Percentiles rank a stretch among this genome's conserved stretches.
These are phyloP conservation scores for Andrena marginata DNA, from an alignment of 2,888 invertebrate genomes.

Conservation along the genomic window DNA sequence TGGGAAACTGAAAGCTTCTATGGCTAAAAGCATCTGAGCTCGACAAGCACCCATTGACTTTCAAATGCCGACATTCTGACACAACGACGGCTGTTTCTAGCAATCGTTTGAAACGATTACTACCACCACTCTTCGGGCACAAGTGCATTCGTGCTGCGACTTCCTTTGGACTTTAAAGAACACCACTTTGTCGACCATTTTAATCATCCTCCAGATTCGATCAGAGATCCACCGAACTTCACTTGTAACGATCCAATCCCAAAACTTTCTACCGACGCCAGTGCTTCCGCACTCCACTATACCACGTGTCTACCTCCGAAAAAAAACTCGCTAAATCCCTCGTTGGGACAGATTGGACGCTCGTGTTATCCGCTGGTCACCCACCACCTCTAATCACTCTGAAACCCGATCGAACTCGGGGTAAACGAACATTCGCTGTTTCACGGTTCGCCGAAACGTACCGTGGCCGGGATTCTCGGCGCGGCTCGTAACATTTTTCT, in stretches of 20 bases:
- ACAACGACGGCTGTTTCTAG: neutral
- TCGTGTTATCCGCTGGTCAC: neutral
- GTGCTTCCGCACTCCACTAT: too few species aligned
- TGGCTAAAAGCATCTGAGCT: neutral
- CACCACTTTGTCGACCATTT: neutral
- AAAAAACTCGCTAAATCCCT: neutral
- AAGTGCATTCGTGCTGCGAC: neutral
- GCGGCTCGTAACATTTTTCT: constrained; percentile 12
- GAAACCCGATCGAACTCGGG: neutral
- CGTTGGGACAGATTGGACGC: neutral
- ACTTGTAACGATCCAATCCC: too few species aligned
- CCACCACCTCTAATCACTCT: constrained; percentile 4
- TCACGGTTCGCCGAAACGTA: neutral
- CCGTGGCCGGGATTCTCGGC: neutral
- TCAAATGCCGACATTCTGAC: neutral
- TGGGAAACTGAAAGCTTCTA: neutral
- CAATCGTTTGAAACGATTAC: neutral
- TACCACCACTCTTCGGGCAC: neutral
- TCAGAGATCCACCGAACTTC: too few species aligned
- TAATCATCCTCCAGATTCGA: neutral
- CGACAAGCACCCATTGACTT: neutral
- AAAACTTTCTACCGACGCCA: too few species aligned
- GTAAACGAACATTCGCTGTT: constrained; percentile 4
- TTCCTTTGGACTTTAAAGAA: neutral
- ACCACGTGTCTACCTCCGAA: neutral